A percentile compares a stretch with the other conserved stretches of the same genome.
These are phyloP conservation scores for Murina feae DNA, from an alignment of 2,113 vertebrate genomes.

Conservation along the genomic window DNA sequence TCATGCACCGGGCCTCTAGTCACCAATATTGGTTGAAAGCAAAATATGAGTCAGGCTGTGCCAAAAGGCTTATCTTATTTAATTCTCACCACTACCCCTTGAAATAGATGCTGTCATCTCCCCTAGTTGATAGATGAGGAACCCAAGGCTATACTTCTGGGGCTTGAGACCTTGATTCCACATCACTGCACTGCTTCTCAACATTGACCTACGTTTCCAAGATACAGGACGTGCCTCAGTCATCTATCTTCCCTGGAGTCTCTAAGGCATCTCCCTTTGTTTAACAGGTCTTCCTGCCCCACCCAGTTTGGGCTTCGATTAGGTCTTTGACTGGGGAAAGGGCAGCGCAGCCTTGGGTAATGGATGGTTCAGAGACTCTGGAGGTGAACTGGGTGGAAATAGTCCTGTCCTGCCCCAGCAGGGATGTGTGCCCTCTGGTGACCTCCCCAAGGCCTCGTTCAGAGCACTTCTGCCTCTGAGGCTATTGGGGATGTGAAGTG, in stretches of 20 bases:
- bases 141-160: neutral
- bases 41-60: neutral
- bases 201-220: neutral
- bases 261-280: neutral
- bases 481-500: neutral
- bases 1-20: too few relatives aligned
- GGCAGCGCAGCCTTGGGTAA: too few relatives aligned
- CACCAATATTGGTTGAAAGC: neutral
- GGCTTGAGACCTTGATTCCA: neutral
- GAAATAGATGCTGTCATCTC: neutral
- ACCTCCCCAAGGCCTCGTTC: neutral
- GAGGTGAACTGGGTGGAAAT: neutral
- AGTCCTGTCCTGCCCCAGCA: neutral
- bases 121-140: neutral
- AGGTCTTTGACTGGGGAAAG: neutral
- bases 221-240: neutral
- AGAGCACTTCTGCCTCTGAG: neutral
- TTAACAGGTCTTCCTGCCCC: neutral
- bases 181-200: neutral
- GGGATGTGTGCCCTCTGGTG: rapidly evolving
- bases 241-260: neutral
- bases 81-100: neutral
- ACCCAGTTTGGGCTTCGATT: neutral
- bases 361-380: neutral
- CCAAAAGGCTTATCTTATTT: neutral